Evolutionary conservation across 2,797 vertebrate genomes (phyloP), one percentile per base, ranked within the genome.

Genomic region (Oreochromis grahami): DNA sequence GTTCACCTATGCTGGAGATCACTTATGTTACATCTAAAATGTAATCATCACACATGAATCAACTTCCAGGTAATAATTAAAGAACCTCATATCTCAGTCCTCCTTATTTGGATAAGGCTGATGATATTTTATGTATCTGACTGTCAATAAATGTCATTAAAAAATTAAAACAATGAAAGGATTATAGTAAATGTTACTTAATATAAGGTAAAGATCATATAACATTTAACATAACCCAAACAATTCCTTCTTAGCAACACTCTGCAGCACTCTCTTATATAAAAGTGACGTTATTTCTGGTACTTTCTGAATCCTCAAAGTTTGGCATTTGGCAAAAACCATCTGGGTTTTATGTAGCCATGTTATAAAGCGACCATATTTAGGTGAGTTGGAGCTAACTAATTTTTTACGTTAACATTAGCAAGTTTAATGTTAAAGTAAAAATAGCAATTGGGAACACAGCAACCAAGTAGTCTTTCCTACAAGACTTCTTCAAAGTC

Each of bases 321-420:
- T 70, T 70, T 43, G 13, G 13, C 2, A 70, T 70, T 70, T 70
- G 0, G 38, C 0, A 1, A 70, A 0, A 0, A 26, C 65, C 2
- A 70, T 70, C 13, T 41, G 36, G 63, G 21, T 43, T 68, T 68
- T 68, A 43, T 43, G 8, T 5, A 4, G 0, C 38, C 63, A 26
- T 70, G 63, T 17, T 43, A 24, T 41, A n/a, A 68, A 43, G 3
- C 0, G 2, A 68, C 2, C 38, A 43, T 43, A 0, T 68, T 24
- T 43, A 24, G 0, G 0, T 68, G 38, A 68, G 63, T 68, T 68
- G 63, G 13, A 68, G 38, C 8, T 11, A 26, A 24, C 38, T 13
- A 8, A 21, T 65, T 21, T 21, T 21, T 65, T 38, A 43, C 3
- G 0, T 17, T 70, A 70, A 26, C 21, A 70, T 45, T 70, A 29